Evolutionary conservation across 1,140 invertebrate species (phyloP), one percentile per base, ranked within the genome.

Genomic region (Lerema accius): DNA sequence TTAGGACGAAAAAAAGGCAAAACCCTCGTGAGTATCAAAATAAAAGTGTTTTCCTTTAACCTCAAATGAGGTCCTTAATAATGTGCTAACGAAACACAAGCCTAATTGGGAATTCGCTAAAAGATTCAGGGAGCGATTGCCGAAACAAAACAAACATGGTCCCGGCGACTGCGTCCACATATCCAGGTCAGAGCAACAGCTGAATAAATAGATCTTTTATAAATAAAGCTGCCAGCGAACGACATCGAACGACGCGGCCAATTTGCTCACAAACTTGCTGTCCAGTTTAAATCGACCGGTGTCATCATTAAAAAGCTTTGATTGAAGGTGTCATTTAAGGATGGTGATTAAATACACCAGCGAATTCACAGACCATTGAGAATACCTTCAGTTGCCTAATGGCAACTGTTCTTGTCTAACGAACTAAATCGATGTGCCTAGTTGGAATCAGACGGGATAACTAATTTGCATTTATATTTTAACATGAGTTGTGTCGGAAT

Each of bases 161-260:
- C 48, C 43, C 60, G 42, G 55, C 59, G 72, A 71, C 72, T 63
- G 23, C 16, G 13, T 70, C 76, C 74, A 56, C 69, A 73, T 76
- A 88, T 85, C 73, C 81, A 88, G 86, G 86, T 86, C 86, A 86
- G 48, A 45, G 59, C 71, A 71, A 65, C 86, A 79, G 84, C 80
- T 88, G 85, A 85, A 85, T 81, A 89, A 87, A 89, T 86, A 88
- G 78, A 84, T 82, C 65, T 80, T 58, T 85, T 89, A 86, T 86
- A 84, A 86, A 86, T 86, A 89, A 83, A 76, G 61, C 73, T 63
- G 59, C 67, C 70, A 70, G 59, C 71, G 69, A 66, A 69, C 59
- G 51, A 46, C 50, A 56, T 39, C 49, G 48, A 46, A 65, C 51
- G 51, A 53, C 63, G 43, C 74, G 69, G 69, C 66, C 65, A 80